Percentiles rank a stretch among this genome's conserved stretches.
Conservation (phyloP, 2,888 invertebrate genomes). For the Dromius quadrimaculatus region DNA sequence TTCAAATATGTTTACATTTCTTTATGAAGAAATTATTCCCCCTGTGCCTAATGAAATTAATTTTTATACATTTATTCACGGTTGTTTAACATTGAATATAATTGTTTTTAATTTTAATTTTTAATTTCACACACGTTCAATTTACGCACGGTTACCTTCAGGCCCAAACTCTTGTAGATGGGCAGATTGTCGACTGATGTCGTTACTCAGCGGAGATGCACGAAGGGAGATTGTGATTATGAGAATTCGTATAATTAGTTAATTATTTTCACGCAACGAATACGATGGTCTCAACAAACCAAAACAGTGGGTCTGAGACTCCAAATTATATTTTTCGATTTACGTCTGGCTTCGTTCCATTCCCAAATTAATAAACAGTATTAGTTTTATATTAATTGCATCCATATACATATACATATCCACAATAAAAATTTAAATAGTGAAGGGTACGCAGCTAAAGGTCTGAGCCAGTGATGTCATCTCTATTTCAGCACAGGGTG, state of each 20-base stretch:
- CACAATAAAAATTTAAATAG: no score
- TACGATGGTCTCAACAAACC: constrained; percentile 17
- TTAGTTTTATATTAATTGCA: constrained; percentile 20
- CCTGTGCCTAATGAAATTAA: constrained; percentile 47
- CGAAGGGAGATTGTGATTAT: constrained; percentile 35
- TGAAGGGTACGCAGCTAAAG: no score
- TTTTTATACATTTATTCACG: constrained; percentile 49
- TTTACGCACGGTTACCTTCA: constrained; percentile 41
- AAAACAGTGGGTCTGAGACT: no score
- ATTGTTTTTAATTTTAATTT: constrained; percentile 50
- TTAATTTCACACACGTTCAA: constrained; percentile 48
- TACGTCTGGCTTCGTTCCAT: no score
- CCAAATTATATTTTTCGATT: no score
- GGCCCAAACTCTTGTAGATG: constrained; percentile 15
- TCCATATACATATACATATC: no score
- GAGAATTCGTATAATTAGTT: constrained; percentile 39
- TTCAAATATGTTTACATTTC: constrained; percentile 49
- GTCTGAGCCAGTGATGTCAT: no score
- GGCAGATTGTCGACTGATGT: constrained; percentile 1
- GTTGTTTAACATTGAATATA: constrained; percentile 51
- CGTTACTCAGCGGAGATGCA: constrained; percentile 13
- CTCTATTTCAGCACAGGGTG: no score
- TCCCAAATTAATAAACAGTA: no score
- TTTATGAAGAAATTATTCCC: constrained; percentile 46
- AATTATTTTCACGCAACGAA: constrained; percentile 43